Evolutionary conservation across 2,888 invertebrate species (phyloP).

Genomic region (Actias luna): DNA sequence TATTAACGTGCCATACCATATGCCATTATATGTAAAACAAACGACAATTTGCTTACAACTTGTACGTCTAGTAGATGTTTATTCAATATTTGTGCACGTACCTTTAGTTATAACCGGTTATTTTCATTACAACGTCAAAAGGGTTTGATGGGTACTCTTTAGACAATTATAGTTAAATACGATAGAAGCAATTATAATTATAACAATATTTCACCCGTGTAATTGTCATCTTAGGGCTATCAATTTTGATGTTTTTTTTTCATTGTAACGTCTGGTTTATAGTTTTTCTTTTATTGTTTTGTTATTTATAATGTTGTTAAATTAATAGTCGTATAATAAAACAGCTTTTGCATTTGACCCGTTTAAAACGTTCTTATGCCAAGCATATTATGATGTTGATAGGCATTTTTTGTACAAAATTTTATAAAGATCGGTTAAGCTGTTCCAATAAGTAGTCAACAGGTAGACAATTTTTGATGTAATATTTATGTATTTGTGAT

Average conservation of each 20-base stretch:
- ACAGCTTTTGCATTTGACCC: too few species aligned
- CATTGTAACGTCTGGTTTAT: background rate
- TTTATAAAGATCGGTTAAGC: too few species aligned
- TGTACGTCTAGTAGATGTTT: background rate
- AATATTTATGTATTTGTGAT: too few species aligned
- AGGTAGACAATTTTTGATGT: too few species aligned
- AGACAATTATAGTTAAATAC: background rate
- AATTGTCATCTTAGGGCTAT: background rate
- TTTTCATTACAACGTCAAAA: constrained; percentile 1
- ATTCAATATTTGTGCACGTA: background rate
- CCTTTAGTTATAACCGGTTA: constrained; percentile 8
- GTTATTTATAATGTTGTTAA: background rate
- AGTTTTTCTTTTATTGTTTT: background rate
- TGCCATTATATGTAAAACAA: constrained; percentile 9
- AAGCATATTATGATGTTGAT: too few species aligned
- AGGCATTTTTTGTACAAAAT: too few species aligned
- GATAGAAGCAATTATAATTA: background rate
- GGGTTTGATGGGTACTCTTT: background rate
- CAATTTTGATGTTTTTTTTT: background rate
- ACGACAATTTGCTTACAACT: constrained; percentile 2
- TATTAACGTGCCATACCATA: background rate
- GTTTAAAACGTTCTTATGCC: too few species aligned
- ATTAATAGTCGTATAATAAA: background rate
- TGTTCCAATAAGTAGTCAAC: too few species aligned
- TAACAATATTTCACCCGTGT: background rate